Evolutionary conservation across 2,797 vertebrate genomes (phyloP), one percentile per base, ranked within the genome.

Genomic region (Ceyx erithaca): DNA sequence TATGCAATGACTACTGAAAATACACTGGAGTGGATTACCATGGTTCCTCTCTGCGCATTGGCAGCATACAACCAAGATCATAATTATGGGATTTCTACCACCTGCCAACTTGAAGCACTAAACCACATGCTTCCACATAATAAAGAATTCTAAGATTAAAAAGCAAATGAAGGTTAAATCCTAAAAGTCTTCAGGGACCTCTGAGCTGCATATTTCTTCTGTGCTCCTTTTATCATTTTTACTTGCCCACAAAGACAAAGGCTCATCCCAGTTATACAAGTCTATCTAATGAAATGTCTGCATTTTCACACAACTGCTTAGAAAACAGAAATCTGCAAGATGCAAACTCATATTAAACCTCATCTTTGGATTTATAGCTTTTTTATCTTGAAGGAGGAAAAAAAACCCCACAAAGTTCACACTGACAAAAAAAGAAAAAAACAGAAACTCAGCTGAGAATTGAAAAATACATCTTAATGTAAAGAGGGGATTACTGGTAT

Each of bases 151-250:
- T 66, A 83, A 87, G 82, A 94, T 84, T 90, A 89, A 92, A 95
- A 94, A 93, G 62, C 55, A 94, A 97, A 94, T 80, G 80, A 83
- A n/a, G 86, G 87, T 94, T 92, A 96, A 97, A 92, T 59, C 57
- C 83, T 71, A 89, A 80, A 51, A 64, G 46, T 58, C 91, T 93
- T 73, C 28, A 30, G 83, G 55, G 87, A 86, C 30, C 70, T 75
- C 80, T 55, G 30, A 95, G 51, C 78, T 71, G 16, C 1, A 5
- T 61, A 79, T 87, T 94, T 83, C 45, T 70, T 72, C 67, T 82
- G 43, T 70, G 52, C 22, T 89, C 48, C 59, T 61, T 91, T 86
- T 84, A 80, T 85, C 23, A 41, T 41, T 94, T 91, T 88, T 75
- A 80, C 25, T 92, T 80, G 51, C n/a, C 59, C 43, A 77, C 52